These are phyloP conservation scores for Chlorodrepanis virens DNA, from an alignment of 2,113 vertebrate genomes.

Conservation along the genomic window DNA sequence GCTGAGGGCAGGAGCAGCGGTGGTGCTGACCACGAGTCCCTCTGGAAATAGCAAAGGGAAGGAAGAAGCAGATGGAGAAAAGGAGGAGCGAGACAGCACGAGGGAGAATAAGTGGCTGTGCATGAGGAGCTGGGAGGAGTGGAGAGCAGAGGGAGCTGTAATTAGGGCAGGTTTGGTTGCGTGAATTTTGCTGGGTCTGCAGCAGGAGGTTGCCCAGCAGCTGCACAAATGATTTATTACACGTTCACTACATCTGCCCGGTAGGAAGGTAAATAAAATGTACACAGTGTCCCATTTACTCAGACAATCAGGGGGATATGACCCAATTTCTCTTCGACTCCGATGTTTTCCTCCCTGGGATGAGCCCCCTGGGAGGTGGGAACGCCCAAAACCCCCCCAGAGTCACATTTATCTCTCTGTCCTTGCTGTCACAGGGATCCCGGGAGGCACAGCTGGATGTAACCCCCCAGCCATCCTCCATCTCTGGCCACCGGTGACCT, in stretches of 20 bases:
- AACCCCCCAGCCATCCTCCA: not conserved
- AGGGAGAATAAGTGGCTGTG: not conserved
- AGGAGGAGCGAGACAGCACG: slow-evolving; percentile 3
- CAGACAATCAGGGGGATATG: slow-evolving; percentile 49
- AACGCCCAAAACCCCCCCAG: fast-evolving
- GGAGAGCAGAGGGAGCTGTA: slow-evolving; percentile 30
- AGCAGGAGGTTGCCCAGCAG: slow-evolving; percentile 67
- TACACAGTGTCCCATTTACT: slow-evolving; percentile 63
- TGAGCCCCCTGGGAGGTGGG: not conserved
- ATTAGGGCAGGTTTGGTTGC: slow-evolving; percentile 64
- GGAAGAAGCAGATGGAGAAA: slow-evolving; percentile 33
- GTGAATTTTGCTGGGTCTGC: slow-evolving; percentile 62
- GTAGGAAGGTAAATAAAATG: slow-evolving; percentile 71
- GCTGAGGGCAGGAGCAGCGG: not conserved
- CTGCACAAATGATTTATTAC: slow-evolving; percentile 71
- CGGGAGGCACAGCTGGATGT: fast-evolving
- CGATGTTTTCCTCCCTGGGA: not conserved
- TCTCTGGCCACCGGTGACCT: fast-evolving
- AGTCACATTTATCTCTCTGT: not conserved
- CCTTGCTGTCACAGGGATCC: not conserved
- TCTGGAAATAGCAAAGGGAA: not conserved
- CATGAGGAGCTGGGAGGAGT: slow-evolving; percentile 7
- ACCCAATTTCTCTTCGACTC: slow-evolving; percentile 57
- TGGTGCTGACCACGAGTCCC: not conserved
- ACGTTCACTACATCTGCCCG: slow-evolving; percentile 57